Conservation (phyloP, 2,888 invertebrate species). For the Taenaris catops region DNA sequence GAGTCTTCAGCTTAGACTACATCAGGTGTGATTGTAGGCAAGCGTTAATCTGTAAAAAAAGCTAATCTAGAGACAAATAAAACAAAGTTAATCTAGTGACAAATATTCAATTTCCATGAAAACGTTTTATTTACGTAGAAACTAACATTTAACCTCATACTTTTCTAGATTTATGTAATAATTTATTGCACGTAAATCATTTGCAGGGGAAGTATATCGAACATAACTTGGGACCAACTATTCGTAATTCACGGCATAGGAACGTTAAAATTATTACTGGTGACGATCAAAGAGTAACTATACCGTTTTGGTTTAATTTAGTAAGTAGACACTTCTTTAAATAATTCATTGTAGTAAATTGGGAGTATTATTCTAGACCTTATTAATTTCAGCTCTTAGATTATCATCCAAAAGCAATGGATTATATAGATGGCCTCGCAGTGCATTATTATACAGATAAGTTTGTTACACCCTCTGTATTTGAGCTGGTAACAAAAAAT, state of each 20-base stretch:
- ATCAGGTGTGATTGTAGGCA: too few relatives aligned
- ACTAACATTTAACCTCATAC: too few relatives aligned
- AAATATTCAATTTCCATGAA: too few relatives aligned
- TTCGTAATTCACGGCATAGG: slow-evolving; percentile 79
- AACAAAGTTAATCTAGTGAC: background rate
- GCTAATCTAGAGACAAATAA: too few relatives aligned
- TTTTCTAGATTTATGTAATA: background rate
- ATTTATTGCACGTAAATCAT: background rate
- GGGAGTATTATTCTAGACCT: background rate
- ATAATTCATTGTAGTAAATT: background rate
- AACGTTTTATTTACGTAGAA: too few relatives aligned
- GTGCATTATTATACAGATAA: slow-evolving; percentile 90
- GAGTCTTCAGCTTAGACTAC: too few relatives aligned
- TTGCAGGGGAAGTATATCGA: slow-evolving; percentile 84
- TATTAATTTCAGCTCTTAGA: background rate
- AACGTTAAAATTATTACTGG: slow-evolving; percentile 84
- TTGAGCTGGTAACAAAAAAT: slow-evolving; percentile 74
- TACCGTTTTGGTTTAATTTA: slow-evolving; percentile 82
- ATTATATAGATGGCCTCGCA: slow-evolving; percentile 85
- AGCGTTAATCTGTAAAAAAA: too few relatives aligned
- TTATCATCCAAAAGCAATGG: slow-evolving; percentile 45
- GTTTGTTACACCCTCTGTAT: slow-evolving; percentile 67
- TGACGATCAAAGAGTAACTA: slow-evolving; percentile 86
- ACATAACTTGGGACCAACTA: slow-evolving; percentile 86
- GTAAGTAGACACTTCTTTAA: slow-evolving; percentile 52